Percentiles rank a stretch among this genome's conserved stretches.
phyloP scores from a whole-genome alignment of 2,888 invertebrate genomes.

The Lumbricus terrestris region DNA sequence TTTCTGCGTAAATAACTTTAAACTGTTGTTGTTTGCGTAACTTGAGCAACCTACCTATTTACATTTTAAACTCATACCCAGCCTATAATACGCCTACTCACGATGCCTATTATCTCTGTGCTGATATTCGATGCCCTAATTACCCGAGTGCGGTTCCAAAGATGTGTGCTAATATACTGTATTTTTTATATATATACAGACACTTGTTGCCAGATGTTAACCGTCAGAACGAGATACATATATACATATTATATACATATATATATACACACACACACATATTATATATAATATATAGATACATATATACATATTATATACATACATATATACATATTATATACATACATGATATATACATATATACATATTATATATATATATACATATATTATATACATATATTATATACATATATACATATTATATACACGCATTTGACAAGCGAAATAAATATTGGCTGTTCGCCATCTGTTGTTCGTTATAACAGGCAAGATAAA shows the following conservation, averaged over 20 bases:
- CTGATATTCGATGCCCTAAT: not conserved
- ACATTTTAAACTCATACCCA: not conserved
- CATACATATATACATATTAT: no score
- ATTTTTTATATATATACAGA: not conserved
- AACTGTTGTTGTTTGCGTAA: not conserved
- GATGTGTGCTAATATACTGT: not conserved
- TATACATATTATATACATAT: no score
- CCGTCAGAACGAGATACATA: not conserved
- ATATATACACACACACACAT: no score
- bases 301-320: no score
- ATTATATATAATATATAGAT: no score
- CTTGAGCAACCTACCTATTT: not conserved
- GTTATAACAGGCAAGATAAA: not conserved
- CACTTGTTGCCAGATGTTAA: not conserved
- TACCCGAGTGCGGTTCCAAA: not conserved
- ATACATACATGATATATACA: no score
- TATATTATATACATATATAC: no score
- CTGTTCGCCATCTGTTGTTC: not conserved
- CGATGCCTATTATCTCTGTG: not conserved
- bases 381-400: no score
- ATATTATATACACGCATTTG: not conserved
- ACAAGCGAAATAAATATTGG: constrained; percentile 3
- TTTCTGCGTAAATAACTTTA: not conserved
- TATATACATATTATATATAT: no score
- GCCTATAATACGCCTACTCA: no score